Base-by-base conservation (phyloP, 2,797 vertebrate species). In the Cryptoprocta ferox region DNA sequence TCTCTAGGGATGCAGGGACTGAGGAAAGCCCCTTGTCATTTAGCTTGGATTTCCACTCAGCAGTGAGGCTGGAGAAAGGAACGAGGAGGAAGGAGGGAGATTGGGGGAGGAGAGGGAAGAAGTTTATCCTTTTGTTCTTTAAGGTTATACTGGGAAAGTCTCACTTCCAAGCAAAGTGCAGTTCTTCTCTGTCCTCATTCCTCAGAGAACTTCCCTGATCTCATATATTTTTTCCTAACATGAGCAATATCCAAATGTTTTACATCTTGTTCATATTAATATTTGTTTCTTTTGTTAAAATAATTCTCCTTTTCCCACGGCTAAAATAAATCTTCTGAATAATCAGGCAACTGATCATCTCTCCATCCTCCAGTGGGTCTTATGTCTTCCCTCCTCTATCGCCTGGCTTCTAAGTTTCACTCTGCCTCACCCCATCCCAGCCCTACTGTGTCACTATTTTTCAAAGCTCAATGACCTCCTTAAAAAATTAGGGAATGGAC, bases 271-370 rank as follows among this genome's bases (percentile, higher is more conserved):
- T 70, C 39, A 30, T 78, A 66, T 71, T 92, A 78, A 92, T 87
- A 76, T 59, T 96, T 92, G 59, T 86, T 91, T 90, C 30, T 82
- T 94, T 91, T 91, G 48, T 37, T 91, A 93, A 85, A 89, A 65
- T 68, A 76, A 66, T 85, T 95, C 73, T 68, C 4, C 48, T 95
- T 83, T 89, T 8, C 73, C 50, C 48, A 70, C 18, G 26, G 39
- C 70, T 83, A 68, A 73, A 96, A 92, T 59, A 81, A 84, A 42
- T 16, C 14, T 65, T 71, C 83, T 71, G 42, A 91, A 68, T 80
- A 82, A 45, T 21, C 30, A 73, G 24, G 59, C 28, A 94, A 21
- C 15, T 28, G 13, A 30, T 87, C 13, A 30, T 15, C 28, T 42
- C 66, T 45, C 59, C 10, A 18, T 59, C 6, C 48, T 76, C 16